These are phyloP conservation scores for Xylocampa areola DNA, from an alignment of 2,888 invertebrate species.

Conservation along the genomic window DNA sequence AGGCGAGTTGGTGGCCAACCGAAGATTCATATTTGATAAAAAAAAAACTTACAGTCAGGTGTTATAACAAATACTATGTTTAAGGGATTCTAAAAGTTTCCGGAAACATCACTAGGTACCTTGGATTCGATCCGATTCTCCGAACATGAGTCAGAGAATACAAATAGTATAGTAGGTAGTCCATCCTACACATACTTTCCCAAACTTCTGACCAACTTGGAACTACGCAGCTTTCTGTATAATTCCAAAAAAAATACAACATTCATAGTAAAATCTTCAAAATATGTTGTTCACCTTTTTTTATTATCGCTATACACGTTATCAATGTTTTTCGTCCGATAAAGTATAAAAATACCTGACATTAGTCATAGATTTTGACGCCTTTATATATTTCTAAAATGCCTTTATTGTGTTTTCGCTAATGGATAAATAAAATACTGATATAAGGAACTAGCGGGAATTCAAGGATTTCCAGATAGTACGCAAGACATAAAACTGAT, in stretches of 20 bases:
- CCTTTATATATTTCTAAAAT: slow-evolving; percentile 3
- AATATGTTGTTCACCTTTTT: slow-evolving; percentile 37
- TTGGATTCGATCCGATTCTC: no score
- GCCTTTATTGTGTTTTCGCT: no score
- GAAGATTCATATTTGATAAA: no score
- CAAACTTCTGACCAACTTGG: slow-evolving; percentile 2
- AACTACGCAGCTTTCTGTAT: neutral
- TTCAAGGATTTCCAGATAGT: neutral
- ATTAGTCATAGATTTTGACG: slow-evolving; percentile 32
- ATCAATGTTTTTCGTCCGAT: slow-evolving; percentile 34
- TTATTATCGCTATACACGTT: slow-evolving; percentile 5
- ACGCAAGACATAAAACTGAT: no score
- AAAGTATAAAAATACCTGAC: slow-evolving; percentile 6
- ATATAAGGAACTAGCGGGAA: no score
- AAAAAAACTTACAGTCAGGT: no score
- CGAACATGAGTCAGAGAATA: no score
- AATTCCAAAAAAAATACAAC: slow-evolving; percentile 6
- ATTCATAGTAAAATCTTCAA: slow-evolving; percentile 14
- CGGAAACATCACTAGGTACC: no score
- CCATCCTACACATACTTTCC: slow-evolving; percentile 31
- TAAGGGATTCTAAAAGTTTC: no score
- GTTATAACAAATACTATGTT: no score
- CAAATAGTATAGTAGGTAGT: no score
- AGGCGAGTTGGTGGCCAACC: no score
- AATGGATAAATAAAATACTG: slow-evolving; percentile 1